These are phyloP conservation scores for Cynodonichthys magdalenae DNA, from an alignment of 2,797 vertebrate genomes.

Conservation along the genomic window DNA sequence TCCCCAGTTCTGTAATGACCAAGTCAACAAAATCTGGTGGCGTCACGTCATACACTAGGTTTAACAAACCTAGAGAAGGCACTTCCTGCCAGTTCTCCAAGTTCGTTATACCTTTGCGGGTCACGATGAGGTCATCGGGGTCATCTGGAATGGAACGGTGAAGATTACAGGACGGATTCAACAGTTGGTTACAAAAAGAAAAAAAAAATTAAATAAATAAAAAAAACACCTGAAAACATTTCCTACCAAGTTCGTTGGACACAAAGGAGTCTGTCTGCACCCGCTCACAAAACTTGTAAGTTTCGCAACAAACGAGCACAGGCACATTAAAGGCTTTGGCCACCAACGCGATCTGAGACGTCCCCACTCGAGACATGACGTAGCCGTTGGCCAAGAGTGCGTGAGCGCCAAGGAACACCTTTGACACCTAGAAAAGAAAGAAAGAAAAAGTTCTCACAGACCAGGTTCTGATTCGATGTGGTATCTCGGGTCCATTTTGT, in stretches of 20 bases:
- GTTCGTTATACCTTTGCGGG: conserved; percentile 81
- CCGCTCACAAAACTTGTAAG: conserved; percentile 98
- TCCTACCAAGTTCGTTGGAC: conserved; percentile 94
- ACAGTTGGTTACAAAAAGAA: background rate
- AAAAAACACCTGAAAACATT: background rate
- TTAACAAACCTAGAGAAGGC: conserved; percentile 87
- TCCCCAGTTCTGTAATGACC: conserved; percentile 97
- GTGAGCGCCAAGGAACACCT: conserved; percentile 95
- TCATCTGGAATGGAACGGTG: conserved; percentile 81
- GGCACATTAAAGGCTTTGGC: conserved; percentile 96
- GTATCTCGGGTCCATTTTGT: too few relatives aligned
- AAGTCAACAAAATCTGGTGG: conserved; percentile 96
- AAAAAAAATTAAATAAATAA: background rate
- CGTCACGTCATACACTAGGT: conserved; percentile 96
- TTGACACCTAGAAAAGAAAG: conserved; percentile 85
- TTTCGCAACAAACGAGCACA: conserved; percentile 98
- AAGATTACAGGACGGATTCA: background rate
- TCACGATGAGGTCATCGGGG: conserved; percentile 90
- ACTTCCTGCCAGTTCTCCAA: conserved; percentile 88
- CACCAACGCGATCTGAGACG: conserved; percentile 93
- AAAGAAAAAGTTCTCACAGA: background rate
- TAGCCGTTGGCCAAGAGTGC: conserved; percentile 96
- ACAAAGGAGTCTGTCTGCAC: conserved; percentile 98
- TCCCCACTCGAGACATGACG: conserved; percentile 97
- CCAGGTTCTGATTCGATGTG: background rate